phyloP scores from a whole-genome alignment of 2,888 invertebrate genomes.

The Drosophila melanosoma region DNA sequence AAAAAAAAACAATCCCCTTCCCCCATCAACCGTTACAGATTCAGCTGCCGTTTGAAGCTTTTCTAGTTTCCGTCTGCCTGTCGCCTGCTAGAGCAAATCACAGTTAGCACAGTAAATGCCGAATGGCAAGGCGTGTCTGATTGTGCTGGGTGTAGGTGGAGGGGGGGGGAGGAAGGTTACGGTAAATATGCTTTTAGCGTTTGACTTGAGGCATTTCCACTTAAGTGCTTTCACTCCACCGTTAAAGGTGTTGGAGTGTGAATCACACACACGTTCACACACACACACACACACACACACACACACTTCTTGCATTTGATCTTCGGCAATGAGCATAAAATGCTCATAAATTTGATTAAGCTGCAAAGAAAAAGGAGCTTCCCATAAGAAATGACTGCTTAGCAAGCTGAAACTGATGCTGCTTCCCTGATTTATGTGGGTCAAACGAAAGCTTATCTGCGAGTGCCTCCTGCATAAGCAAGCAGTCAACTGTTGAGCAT shows the following conservation, averaged over 20 bases:
- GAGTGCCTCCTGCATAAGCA: conserved; percentile 22
- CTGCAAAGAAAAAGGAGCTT: conserved; percentile 31
- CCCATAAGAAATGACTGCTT: conserved; percentile 1
- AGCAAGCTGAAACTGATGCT: background rate
- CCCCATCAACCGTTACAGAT: conserved; percentile 8
- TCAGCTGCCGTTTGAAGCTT: conserved; percentile 16
- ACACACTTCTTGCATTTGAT: conserved; percentile 78
- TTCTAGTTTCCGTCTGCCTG: conserved; percentile 34
- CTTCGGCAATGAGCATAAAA: conserved; percentile 70
- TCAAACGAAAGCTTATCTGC: conserved; percentile 15
- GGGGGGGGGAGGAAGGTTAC: conserved; percentile 42
- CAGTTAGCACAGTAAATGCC: conserved; percentile 30
- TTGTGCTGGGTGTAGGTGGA: conserved; percentile 2
- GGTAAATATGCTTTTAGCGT: conserved; percentile 73
- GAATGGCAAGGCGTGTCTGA: conserved; percentile 16
- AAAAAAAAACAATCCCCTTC: background rate
- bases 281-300: no score
- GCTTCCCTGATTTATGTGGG: conserved; percentile 61
- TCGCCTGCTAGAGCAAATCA: conserved; percentile 33
- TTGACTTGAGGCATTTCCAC: conserved; percentile 76
- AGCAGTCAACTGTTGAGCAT: conserved; percentile 8
- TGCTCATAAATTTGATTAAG: conserved; percentile 76
- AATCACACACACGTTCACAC: conserved; percentile 50
- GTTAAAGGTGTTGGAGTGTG: conserved; percentile 70
- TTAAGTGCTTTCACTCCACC: conserved; percentile 72